A percentile compares a stretch with the other conserved stretches of the same genome.
phyloP scores from a whole-genome alignment of 2,113 vertebrate species.

The Erythrocebus patas region DNA sequence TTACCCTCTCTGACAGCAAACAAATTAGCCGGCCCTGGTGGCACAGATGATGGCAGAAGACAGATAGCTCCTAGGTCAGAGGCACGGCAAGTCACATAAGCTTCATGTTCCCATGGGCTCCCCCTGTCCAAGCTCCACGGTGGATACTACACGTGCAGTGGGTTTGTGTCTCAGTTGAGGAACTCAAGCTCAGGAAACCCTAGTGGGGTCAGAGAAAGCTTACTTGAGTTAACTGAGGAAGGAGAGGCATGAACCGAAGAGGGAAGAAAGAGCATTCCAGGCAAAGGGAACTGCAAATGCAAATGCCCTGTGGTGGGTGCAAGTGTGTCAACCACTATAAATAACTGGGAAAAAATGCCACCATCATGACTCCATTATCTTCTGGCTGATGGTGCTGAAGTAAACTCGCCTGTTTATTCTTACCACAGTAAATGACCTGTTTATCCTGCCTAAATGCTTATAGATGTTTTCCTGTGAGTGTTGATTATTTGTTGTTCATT shows the following conservation, averaged over 20 bases:
- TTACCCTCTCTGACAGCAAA: neutral
- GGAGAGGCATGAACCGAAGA: neutral
- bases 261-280: neutral
- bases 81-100: neutral
- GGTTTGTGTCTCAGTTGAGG: neutral
- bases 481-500: neutral
- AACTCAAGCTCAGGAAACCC: neutral
- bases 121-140: neutral
- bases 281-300: neutral
- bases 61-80: neutral
- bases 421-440: neutral
- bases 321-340: neutral
- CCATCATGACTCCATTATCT: neutral
- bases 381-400: neutral
- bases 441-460: neutral
- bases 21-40: neutral
- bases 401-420: neutral
- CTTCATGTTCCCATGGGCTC: neutral
- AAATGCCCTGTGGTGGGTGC: neutral
- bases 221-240: neutral
- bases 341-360: neutral
- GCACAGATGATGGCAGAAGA: neutral
- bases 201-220: neutral
- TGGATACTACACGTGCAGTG: neutral
- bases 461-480: neutral